Evolutionary conservation across 1,140 invertebrate species (phyloP).

Genomic region (Zaprionus tsacasi): DNA sequence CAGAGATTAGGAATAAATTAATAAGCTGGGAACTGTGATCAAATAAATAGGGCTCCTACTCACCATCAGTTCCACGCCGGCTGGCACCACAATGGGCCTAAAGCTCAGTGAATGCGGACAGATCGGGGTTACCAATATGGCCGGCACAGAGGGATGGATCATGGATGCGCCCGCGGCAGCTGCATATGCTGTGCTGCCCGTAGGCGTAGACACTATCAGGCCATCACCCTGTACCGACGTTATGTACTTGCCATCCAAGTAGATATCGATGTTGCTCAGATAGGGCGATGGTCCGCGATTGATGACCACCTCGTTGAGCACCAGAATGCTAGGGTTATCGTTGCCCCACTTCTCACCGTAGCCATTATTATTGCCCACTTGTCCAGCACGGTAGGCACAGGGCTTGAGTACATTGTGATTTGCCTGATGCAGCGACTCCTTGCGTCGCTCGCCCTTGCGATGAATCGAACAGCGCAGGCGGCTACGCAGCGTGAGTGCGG

Average conservation of each 20-base stretch:
- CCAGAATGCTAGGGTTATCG: constrained; percentile 83
- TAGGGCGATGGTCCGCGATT: constrained; percentile 97
- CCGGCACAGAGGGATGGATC: constrained; percentile 98
- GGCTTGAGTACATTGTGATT: constrained; percentile 46
- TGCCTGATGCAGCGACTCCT: constrained; percentile 55
- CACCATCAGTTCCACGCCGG: constrained; percentile 97
- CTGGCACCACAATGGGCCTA: constrained; percentile 97
- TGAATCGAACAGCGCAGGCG: constrained; percentile 94
- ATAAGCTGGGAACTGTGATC: not conserved
- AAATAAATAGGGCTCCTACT: constrained; percentile 13
- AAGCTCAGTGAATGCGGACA: constrained; percentile 98
- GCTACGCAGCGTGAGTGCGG: constrained; percentile 94
- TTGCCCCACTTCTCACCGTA: constrained; percentile 21
- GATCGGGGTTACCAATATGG: constrained; percentile 98
- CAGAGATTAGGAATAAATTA: not conserved
- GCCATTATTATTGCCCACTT: constrained; percentile 32
- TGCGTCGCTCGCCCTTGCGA: constrained; percentile 86
- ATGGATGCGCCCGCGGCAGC: constrained; percentile 98
- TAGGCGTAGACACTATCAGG: constrained; percentile 97
- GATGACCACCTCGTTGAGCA: constrained; percentile 98
- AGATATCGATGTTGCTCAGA: constrained; percentile 97
- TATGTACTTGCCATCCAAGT: constrained; percentile 96
- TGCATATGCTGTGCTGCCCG: constrained; percentile 98
- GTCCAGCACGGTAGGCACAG: constrained; percentile 17
- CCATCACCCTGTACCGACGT: constrained; percentile 98